A percentile compares a stretch with the other conserved stretches of the same genome.
These are phyloP conservation scores for Trichechus manatus DNA, from an alignment of 2,113 vertebrate species.

Conservation along the genomic window DNA sequence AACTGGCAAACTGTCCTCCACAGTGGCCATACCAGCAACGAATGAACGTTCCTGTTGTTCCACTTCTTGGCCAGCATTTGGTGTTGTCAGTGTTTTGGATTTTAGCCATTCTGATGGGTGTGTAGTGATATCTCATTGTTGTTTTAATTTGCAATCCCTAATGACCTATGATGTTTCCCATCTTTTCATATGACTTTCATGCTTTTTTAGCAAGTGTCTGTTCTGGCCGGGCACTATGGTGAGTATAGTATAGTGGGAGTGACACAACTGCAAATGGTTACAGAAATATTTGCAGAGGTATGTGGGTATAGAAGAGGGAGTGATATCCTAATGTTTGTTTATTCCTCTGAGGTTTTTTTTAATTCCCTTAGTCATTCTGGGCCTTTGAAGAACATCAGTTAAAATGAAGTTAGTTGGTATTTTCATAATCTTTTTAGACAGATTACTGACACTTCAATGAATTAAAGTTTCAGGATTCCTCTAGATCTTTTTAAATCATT, in stretches of 20 bases:
- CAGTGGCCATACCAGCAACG: neutral
- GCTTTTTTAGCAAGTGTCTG: neutral
- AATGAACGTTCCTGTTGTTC: neutral
- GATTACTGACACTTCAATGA: slow-evolving; percentile 10
- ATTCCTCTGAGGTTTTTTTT: neutral
- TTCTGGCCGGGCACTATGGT: neutral
- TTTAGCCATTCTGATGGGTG: neutral
- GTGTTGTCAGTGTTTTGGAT: neutral
- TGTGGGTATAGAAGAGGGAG: neutral
- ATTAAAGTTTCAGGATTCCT: slow-evolving; percentile 18
- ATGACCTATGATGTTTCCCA: neutral
- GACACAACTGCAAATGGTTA: neutral
- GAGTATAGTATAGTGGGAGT: neutral
- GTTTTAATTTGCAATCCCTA: neutral
- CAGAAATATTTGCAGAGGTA: neutral
- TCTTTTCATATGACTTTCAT: neutral
- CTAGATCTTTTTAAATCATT: slow-evolving; percentile 33
- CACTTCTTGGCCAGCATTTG: neutral
- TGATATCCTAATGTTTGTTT: neutral
- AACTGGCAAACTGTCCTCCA: neutral
- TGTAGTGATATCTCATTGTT: neutral
- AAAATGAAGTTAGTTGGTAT: slow-evolving; percentile 46
- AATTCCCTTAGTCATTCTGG: neutral
- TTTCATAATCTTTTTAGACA: slow-evolving; percentile 48
- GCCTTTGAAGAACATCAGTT: slow-evolving; percentile 50